Conservation (phyloP, 1,140 invertebrate genomes). For the Ericerus pela region DNA sequence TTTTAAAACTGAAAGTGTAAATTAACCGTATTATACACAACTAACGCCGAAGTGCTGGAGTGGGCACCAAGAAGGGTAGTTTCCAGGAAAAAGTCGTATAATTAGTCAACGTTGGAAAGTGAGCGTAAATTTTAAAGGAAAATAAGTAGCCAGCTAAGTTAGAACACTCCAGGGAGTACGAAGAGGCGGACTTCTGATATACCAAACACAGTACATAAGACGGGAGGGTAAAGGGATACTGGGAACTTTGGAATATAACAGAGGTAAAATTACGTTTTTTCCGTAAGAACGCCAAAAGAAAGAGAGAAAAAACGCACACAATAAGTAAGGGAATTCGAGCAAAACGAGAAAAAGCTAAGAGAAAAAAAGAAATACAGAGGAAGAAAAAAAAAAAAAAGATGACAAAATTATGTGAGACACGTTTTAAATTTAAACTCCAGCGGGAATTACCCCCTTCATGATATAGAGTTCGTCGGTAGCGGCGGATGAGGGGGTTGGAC, state of each 20-base stretch:
- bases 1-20: conserved; percentile 2
- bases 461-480: no score
- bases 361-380: not conserved
- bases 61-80: no score
- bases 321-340: not conserved
- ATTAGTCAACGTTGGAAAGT: conserved; percentile 6
- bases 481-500: no score
- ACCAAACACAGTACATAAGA: not conserved
- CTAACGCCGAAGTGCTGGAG: not conserved
- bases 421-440: conserved; percentile 8
- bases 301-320: conserved; percentile 4
- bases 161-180: conserved; percentile 2
- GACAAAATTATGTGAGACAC: conserved; percentile 12
- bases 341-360: not conserved
- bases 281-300: no score
- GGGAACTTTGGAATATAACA: not conserved
- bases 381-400: not conserved
- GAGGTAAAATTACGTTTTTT: conserved; percentile 3
- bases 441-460: no score
- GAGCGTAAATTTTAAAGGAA: conserved; percentile 9
- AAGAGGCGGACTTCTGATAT: not conserved
- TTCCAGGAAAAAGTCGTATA: conserved; percentile 5
- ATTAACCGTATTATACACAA: conserved; percentile 1
- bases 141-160: conserved; percentile 10
- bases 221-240: not conserved